Evolutionary conservation across 2,113 vertebrate species (phyloP), one percentile per base, ranked within the genome.

Genomic region (Stercorarius parasiticus): DNA sequence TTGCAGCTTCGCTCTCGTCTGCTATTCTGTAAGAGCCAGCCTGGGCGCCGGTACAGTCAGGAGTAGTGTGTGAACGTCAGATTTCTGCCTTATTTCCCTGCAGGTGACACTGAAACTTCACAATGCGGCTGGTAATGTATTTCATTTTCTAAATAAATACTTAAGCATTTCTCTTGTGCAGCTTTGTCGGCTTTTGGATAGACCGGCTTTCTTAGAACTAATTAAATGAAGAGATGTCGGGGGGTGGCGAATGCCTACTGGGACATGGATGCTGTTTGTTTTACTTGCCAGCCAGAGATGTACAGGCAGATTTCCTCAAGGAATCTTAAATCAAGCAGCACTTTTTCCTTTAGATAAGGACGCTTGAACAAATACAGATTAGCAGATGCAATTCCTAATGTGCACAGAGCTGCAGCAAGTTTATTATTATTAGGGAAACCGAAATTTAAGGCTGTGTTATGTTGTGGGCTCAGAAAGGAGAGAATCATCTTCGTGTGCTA

Each of bases 71-170:
- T 71, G 88, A 87, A 18, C 80, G 29, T 86, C 45, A 43, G 76
- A 27, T 81, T 86, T 64, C 91, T 83, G 72, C 86, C 78, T 77
- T 13, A 15, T 80, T 69, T 59, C 91, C 93, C 97, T 82, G 98
- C 98, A 97, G 97, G 98, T 97, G 97, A 62, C 97, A 95, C 90
- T 58, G 97, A 85, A 98, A 97, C 98, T 97, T 97, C 98, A 90
- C 65, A 49, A 98, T 99, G 98, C 97, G 97, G 80, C 98, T 98
- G 98, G 98, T 98, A 98, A 98, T 21, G 98, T 97, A 96, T 97
- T 84, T 42, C 15, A 88, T 97, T 91, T 86, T 80, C 88, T 59
- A 47, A 53, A 85, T 77, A 36, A 91, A 80, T 53, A 70, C 71
- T 88, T 79, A 10, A 36, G 21, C 3, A 10, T 90, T 95, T 47